Percentiles rank a stretch among this genome's conserved stretches.
Evolutionary conservation across 2,888 invertebrate genomes (phyloP).

Genomic region (Lumbricus terrestris): DNA sequence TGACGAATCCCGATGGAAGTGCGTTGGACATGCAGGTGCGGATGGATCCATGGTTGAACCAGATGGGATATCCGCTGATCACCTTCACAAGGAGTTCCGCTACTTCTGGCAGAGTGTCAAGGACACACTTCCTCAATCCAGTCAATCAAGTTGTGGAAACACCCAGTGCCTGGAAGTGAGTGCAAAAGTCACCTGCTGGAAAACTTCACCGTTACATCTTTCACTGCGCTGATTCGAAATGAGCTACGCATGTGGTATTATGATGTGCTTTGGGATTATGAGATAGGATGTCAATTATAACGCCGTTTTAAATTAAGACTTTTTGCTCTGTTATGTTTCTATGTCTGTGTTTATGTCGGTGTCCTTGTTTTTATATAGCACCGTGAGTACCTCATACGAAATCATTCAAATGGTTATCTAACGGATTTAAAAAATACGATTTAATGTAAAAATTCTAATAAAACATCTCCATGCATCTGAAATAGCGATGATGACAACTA

Average conservation of each 20-base stretch:
- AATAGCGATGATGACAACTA: neutral
- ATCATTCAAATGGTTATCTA: too few relatives aligned
- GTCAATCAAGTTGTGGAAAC: constrained; percentile 21
- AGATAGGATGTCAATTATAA: too few relatives aligned
- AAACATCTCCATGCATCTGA: too few relatives aligned
- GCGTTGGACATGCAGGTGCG: constrained; percentile 24
- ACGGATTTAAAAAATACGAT: too few relatives aligned
- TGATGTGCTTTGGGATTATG: neutral
- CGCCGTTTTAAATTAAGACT: too few relatives aligned
- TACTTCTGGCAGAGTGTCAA: neutral
- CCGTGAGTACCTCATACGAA: neutral
- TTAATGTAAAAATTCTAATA: too few relatives aligned
- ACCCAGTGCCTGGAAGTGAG: constrained; percentile 5
- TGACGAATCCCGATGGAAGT: constrained; percentile 31
- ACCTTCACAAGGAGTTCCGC: neutral
- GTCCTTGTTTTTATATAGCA: too few relatives aligned
- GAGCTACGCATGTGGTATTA: neutral
- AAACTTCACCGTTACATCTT: neutral
- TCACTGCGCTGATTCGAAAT: too few relatives aligned
- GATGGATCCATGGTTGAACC: constrained; percentile 33
- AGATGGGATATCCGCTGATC: constrained; percentile 34
- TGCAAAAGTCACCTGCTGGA: neutral
- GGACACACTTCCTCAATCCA: constrained; percentile 20
- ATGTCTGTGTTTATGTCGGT: too few relatives aligned
- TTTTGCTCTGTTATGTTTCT: too few relatives aligned